phyloP scores from a whole-genome alignment of 2,888 invertebrate genomes.

The Spatulosminthurus flaviceps region DNA sequence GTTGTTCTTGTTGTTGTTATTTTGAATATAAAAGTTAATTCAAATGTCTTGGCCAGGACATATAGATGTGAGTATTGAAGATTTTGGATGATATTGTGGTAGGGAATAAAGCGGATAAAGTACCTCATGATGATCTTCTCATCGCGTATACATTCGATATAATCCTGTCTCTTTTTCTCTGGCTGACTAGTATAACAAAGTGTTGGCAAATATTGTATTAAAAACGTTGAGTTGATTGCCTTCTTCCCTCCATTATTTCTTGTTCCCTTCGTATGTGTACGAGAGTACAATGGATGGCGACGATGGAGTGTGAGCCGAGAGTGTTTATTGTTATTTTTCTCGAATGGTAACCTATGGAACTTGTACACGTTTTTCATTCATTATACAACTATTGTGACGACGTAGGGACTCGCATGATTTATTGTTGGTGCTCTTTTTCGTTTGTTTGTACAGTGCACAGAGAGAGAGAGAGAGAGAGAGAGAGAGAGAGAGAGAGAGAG shows the following conservation, averaged over 20 bases:
- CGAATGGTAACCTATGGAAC: slow-evolving; percentile 36
- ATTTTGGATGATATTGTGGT: neutral
- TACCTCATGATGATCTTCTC: slow-evolving; percentile 28
- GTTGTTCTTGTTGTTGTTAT: too few relatives aligned
- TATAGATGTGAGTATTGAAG: neutral
- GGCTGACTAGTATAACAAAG: neutral
- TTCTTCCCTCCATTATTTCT: neutral
- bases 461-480: too few relatives aligned
- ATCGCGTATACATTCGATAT: neutral
- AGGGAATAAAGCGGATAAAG: slow-evolving; percentile 35
- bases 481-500: too few relatives aligned
- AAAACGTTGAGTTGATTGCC: slow-evolving; percentile 37
- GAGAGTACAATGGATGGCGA: too few relatives aligned
- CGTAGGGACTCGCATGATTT: slow-evolving; percentile 47
- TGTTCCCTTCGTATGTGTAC: neutral
- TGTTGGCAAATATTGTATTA: slow-evolving; percentile 36
- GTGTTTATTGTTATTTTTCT: slow-evolving; percentile 47
- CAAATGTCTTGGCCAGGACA: too few relatives aligned
- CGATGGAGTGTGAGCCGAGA: slow-evolving; percentile 14
- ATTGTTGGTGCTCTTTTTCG: slow-evolving; percentile 38
- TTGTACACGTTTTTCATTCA: slow-evolving; percentile 48
- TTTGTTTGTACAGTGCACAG: slow-evolving; percentile 41
- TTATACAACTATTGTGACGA: slow-evolving; percentile 51
- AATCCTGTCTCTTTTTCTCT: neutral
- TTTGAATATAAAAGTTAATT: too few relatives aligned